Percentiles rank a stretch among this genome's conserved stretches.
phyloP scores from a whole-genome alignment of 2,797 vertebrate genomes.

The Florisuga fusca region DNA sequence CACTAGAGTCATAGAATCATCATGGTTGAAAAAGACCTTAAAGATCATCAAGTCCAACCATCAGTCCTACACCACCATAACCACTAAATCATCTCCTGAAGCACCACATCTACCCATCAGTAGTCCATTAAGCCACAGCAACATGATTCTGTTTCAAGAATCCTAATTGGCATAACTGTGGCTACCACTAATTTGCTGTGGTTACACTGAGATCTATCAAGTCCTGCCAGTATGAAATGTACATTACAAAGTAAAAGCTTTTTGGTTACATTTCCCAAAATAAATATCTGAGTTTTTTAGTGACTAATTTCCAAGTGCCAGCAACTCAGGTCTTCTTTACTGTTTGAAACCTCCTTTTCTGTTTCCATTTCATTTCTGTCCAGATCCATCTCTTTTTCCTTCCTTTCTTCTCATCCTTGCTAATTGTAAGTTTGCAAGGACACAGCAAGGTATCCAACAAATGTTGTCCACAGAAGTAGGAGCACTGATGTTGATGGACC shows the following conservation, averaged over 20 bases:
- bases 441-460: not conserved
- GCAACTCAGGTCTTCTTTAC: not conserved
- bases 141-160: not conserved
- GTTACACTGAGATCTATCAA: not conserved
- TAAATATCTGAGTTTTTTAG: not conserved
- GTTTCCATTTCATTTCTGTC: not conserved
- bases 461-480: not conserved
- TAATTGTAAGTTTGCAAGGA: not conserved
- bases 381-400: not conserved
- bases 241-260: constrained; percentile 26
- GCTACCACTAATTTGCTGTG: constrained; percentile 16
- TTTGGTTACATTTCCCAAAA: not conserved
- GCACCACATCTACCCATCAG: not conserved
- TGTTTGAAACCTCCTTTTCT: not conserved
- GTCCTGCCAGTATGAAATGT: not conserved
- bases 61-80: too few species aligned
- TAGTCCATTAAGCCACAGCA: not conserved
- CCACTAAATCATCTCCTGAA: too few species aligned
- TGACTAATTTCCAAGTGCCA: not conserved
- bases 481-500: not conserved
- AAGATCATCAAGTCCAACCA: too few species aligned
- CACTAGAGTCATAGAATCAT: too few species aligned
- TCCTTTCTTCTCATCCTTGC: not conserved
- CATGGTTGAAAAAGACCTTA: too few species aligned
- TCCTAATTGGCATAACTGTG: not conserved